Percentiles rank a stretch among this genome's conserved stretches.
These are phyloP conservation scores for Hecatera dysodea DNA, from an alignment of 2,888 invertebrate genomes.

Conservation along the genomic window DNA sequence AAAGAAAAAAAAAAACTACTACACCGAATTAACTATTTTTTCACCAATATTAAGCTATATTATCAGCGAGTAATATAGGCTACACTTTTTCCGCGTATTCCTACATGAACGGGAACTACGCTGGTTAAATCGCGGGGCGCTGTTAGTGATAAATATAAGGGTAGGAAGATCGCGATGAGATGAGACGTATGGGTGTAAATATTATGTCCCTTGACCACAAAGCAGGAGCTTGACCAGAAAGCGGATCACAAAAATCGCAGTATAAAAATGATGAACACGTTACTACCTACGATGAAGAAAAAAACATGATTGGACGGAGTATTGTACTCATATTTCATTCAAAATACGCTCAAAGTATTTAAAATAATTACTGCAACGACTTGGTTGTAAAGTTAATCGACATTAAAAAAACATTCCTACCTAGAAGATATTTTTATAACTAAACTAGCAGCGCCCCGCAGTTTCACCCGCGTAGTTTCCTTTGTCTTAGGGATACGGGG, in stretches of 20 bases:
- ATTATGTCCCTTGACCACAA: background rate
- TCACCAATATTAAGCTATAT: too few relatives aligned
- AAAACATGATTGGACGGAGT: constrained; percentile 15
- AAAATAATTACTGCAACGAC: constrained; percentile 51
- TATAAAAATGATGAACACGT: background rate
- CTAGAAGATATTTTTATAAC: constrained; percentile 30
- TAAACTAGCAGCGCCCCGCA: too few relatives aligned
- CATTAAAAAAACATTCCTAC: constrained; percentile 22
- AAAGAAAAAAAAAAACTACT: too few relatives aligned
- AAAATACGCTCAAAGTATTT: constrained; percentile 42
- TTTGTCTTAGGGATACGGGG: too few relatives aligned
- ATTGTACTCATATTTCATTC: constrained; percentile 49
- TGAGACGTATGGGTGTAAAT: background rate
- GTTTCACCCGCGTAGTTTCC: too few relatives aligned
- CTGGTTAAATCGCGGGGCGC: too few relatives aligned
- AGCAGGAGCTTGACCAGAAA: background rate
- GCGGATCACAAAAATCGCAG: background rate
- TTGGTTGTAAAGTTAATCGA: constrained; percentile 23
- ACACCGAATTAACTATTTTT: too few relatives aligned
- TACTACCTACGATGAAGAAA: too few relatives aligned
- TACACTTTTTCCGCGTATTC: too few relatives aligned
- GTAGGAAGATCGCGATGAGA: background rate
- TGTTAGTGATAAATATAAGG: too few relatives aligned
- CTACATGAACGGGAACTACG: too few relatives aligned
- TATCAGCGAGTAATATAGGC: too few relatives aligned